Evolutionary conservation across 2,113 vertebrate species (phyloP).

Genomic region (Gallinago paraguaiae): DNA sequence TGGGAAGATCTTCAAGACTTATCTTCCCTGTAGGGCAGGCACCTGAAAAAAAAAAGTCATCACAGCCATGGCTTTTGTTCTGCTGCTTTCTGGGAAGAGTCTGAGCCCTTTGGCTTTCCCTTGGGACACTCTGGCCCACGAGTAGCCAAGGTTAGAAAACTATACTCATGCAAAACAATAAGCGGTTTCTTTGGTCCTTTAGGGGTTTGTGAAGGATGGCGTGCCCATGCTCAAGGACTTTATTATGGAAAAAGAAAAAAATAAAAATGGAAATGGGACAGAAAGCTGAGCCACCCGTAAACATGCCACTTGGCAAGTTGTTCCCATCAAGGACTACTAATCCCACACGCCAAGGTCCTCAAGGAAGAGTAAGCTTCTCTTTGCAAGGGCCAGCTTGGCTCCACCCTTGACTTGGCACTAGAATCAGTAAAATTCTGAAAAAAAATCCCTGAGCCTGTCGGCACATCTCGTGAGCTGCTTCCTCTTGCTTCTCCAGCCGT

Average conservation of each 20-base stretch:
- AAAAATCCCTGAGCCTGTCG: not conserved
- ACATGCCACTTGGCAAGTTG: rapidly evolving
- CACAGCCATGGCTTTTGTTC: not conserved
- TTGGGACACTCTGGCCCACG: rapidly evolving
- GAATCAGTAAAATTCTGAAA: not conserved
- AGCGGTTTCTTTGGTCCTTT: not conserved
- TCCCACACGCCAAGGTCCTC: not conserved
- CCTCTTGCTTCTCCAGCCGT: not conserved
- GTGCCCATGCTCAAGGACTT: not conserved
- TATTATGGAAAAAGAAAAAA: not conserved
- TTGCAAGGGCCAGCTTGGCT: not conserved
- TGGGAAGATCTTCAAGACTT: not conserved
- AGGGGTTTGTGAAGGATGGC: not conserved
- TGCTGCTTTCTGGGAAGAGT: not conserved
- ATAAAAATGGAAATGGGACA: not conserved
- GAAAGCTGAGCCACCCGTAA: not conserved
- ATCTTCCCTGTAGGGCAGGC: not conserved
- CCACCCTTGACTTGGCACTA: not conserved
- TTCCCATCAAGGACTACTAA: not conserved
- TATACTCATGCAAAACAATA: not conserved
- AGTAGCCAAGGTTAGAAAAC: not conserved
- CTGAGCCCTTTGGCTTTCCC: not conserved
- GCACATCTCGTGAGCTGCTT: not conserved
- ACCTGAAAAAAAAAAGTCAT: not conserved
- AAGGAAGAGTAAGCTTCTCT: not conserved